phyloP scores from a whole-genome alignment of 2,113 vertebrate genomes.

The Oryzias melastigma region DNA sequence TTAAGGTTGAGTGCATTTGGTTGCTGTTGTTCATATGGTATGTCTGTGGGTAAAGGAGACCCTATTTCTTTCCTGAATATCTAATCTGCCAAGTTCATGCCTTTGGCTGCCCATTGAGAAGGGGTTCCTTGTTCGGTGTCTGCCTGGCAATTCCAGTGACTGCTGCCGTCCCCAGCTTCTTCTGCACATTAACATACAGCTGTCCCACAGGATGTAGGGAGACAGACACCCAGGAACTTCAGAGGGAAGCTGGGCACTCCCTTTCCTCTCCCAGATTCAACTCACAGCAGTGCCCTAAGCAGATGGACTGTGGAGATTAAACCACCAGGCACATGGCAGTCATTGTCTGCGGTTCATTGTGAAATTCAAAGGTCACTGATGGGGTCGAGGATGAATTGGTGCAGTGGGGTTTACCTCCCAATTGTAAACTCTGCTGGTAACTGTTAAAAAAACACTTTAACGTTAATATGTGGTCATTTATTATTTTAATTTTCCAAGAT shows the following conservation, averaged over 20 bases:
- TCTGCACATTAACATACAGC: constrained; percentile 98
- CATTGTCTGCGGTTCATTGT: constrained; percentile 84
- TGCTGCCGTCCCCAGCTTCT: constrained; percentile 86
- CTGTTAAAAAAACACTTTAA: constrained; percentile 3
- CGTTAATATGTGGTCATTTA: no score
- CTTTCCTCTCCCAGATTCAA: constrained; percentile 52
- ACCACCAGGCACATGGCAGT: constrained; percentile 79
- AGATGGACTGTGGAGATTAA: constrained; percentile 90
- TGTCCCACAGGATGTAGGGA: constrained; percentile 87
- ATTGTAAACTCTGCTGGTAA: constrained; percentile 25
- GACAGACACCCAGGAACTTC: constrained; percentile 70
- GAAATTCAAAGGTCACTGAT: constrained; percentile 81
- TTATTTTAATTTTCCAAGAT: no score
- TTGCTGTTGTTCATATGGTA: constrained; percentile 60
- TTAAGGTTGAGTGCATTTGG: constrained; percentile 29
- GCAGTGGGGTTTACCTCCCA: constrained; percentile 9
- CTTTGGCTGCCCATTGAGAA: constrained; percentile 84
- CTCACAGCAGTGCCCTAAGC: constrained; percentile 72
- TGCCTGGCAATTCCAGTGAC: constrained; percentile 86
- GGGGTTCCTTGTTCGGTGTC: constrained; percentile 83
- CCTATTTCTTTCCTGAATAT: constrained; percentile 84
- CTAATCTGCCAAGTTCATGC: constrained; percentile 90
- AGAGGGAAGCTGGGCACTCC: constrained; percentile 52
- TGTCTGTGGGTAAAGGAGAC: constrained; percentile 65
- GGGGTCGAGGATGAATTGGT: constrained; percentile 56